phyloP scores from a whole-genome alignment of 2,113 vertebrate species.

The Glaucidium brasilianum region DNA sequence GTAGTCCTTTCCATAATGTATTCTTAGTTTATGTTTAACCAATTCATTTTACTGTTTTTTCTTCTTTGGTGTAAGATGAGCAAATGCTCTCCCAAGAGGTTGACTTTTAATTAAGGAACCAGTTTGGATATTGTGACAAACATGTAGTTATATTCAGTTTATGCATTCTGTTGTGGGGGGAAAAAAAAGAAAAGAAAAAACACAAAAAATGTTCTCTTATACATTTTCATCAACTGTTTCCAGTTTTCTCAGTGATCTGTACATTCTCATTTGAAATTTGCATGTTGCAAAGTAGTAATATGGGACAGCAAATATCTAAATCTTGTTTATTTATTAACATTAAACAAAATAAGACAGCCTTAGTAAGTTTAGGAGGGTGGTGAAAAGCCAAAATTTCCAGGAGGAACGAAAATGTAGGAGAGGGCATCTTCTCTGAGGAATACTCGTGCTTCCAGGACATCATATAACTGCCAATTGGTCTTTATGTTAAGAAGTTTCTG shows the following conservation, averaged over 20 bases:
- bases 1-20: conserved; percentile 18
- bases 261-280: not conserved
- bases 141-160: not conserved
- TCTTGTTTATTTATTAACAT: not conserved
- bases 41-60: not conserved
- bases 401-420: not conserved
- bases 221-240: not conserved
- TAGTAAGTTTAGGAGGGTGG: not conserved
- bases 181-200: too few relatives aligned
- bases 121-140: conserved; percentile 32
- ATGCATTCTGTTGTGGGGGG: not conserved
- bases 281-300: not conserved
- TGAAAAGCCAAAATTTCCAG: not conserved
- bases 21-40: conserved; percentile 22
- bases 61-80: not conserved
- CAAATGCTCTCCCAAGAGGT: not conserved
- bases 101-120: conserved; percentile 50
- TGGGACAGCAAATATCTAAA: not conserved
- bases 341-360: not conserved
- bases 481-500: conserved; percentile 3
- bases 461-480: not conserved
- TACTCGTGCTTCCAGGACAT: not conserved
- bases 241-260: not conserved
- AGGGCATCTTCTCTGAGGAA: not conserved
- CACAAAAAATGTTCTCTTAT: not conserved